Base-by-base conservation (phyloP, 2,113 vertebrate genomes). In the Capreolus pygargus region DNA sequence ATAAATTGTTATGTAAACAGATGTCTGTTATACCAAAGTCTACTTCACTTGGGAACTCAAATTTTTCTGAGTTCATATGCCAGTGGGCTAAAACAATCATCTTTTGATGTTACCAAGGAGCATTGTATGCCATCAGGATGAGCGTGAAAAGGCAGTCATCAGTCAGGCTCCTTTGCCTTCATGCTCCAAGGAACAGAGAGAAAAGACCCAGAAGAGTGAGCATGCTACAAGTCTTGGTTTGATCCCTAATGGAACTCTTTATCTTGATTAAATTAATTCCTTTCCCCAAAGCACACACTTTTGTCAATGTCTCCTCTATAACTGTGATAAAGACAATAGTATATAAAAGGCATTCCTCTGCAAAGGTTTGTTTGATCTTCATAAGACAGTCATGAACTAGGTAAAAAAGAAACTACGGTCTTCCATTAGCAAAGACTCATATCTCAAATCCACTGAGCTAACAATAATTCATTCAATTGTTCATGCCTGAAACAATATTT, bases 1-100 rank as follows among this genome's bases (percentile, higher is more conserved):
- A 93, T 79, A 95, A 92, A 97, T 98, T 96, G 93, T 96, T 96
- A 91, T 81, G 91, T 95, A 97, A 97, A 97, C 97, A 97, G 86
- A 97, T 94, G 78, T 97, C 93, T 94, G 57, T 86, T 93, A 91
- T 47, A 86, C 79, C 57, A 76, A 97, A 94, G 54, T 94, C 89
- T 86, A 54, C 60, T 89, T 94, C 9, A 33, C n/a, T 94, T 83
- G 91, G 78, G 86, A 91, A 61, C 57, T 97, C 47, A 95, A 61
- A 54, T 89, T 96, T 97, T 97, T 92, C 88, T 97, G 90, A 90
- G 91, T 93, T 98, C 58, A 64, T 60, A 86, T 91, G 95, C 93
- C 89, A 91, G 61, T 91, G 70, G 92, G 89, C 39, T 94, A 57
- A 95, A 95, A 86, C 88, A 98, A 97, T 88, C 60, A 83, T 91